Percentiles rank a stretch among this genome's conserved stretches.
phyloP scores from a whole-genome alignment of 2,888 invertebrate genomes.

The Erebia epiphron region DNA sequence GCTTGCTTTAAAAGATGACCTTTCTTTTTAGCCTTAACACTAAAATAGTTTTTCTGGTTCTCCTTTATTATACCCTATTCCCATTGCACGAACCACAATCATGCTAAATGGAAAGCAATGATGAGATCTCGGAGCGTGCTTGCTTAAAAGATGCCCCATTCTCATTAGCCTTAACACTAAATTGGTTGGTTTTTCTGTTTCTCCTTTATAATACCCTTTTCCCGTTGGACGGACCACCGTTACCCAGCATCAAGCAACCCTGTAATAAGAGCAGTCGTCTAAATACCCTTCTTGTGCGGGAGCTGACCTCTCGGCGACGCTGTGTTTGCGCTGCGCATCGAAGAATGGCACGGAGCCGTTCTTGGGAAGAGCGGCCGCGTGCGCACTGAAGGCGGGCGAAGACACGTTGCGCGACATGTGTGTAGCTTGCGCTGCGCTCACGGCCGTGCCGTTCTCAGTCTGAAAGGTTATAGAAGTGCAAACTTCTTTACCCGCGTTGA shows the following conservation, averaged over 20 bases:
- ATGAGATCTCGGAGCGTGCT: too few species aligned
- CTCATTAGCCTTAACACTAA: too few species aligned
- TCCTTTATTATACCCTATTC: not conserved
- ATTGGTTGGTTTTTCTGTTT: too few species aligned
- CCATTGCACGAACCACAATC: not conserved
- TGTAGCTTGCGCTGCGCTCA: conserved; percentile 42
- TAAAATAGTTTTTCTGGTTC: too few species aligned
- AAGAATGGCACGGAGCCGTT: conserved; percentile 96
- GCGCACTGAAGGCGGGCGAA: conserved; percentile 92
- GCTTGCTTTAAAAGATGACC: too few species aligned
- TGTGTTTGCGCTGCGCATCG: conserved; percentile 92
- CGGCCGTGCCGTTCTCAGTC: conserved; percentile 57
- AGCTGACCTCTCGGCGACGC: conserved; percentile 87
- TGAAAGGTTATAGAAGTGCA: too few species aligned
- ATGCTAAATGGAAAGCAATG: too few species aligned
- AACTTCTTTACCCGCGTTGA: too few species aligned
- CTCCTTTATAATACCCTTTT: too few species aligned
- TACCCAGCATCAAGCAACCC: conserved; percentile 21
- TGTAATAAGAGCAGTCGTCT: conserved; percentile 12
- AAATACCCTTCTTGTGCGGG: conserved; percentile 25
- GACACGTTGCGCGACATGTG: conserved; percentile 91
- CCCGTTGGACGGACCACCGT: not conserved
- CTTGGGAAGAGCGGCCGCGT: conserved; percentile 89
- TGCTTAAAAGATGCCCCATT: too few species aligned
- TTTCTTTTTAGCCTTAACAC: too few species aligned